Evolutionary conservation across 2,888 invertebrate genomes (phyloP), one percentile per base, ranked within the genome.

Genomic region (Prosapia bicincta): DNA sequence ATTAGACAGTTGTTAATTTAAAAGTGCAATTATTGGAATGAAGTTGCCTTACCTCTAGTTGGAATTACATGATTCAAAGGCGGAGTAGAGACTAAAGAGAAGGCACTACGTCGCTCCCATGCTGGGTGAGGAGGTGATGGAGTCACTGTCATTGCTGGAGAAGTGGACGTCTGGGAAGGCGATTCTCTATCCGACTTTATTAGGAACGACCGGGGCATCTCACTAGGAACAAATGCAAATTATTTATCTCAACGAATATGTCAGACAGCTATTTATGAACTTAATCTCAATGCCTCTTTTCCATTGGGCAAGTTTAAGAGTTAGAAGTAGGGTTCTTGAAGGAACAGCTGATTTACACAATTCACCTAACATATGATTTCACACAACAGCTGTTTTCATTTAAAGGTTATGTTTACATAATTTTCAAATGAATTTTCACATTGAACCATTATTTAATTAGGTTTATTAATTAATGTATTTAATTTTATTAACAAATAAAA

Each of bases 101-200:
- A 72, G 66, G 72, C 72, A 68, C 73, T 73, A 25, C 73, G 67
- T 30, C 38, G 24, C 43, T 73, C 73, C 67, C 26, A 67, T 3
- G 13, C 26, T 7, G 25, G 26, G 10, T 67, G 67, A n/a, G 72
- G 72, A 15, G 72, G 72, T 13, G 72, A 72, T n/a, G 72, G 72
- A 38, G 73, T 73, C 24, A 73, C 28, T 13, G 73, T 73, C 73
- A 73, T 73, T 6, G 38, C 69, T 5, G 73, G 73, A 1, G 73
- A 67, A 0, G 73, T 73, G 26, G 73, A 73, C 66, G 76, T 65
- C 66, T 72, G 54, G 28, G 72, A 72, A 24, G 73, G 43, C 24
- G 69, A 73, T 2, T 73, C 73, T 54, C 68, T 28, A 7, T 28
- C 68, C 67, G 43, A 32, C 43, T 67, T 73, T 20, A 68, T 72